Percentiles rank a stretch among this genome's conserved stretches.
phyloP scores from a whole-genome alignment of 2,797 vertebrate genomes.

The Myoxocephalus aenaeus region DNA sequence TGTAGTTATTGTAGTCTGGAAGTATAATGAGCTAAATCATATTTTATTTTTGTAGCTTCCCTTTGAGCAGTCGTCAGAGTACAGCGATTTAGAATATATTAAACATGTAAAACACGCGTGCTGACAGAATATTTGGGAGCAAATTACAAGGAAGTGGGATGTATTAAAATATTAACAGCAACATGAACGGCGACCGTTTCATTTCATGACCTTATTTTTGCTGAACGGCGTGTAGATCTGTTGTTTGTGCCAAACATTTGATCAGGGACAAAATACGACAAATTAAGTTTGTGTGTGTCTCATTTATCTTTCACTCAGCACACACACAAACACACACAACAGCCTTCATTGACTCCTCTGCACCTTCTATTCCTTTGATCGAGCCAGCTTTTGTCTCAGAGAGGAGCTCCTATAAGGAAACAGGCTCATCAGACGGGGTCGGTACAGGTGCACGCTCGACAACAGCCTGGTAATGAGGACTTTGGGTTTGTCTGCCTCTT shows the following conservation, averaged over 20 bases:
- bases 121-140: background rate
- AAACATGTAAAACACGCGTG: conserved; percentile 3
- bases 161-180: conserved; percentile 8
- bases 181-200: conserved; percentile 11
- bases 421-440: conserved; percentile 14
- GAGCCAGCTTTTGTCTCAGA: conserved; percentile 25
- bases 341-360: background rate
- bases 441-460: conserved; percentile 1
- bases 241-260: conserved; percentile 28
- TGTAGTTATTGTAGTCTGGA: background rate
- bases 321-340: background rate
- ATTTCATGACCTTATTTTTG: conserved; percentile 9
- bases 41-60: background rate
- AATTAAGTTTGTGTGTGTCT: conserved; percentile 9
- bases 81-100: background rate
- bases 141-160: conserved; percentile 6
- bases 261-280: conserved; percentile 8
- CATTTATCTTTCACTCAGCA: conserved; percentile 33
- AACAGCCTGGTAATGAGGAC: conserved; percentile 21
- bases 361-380: background rate
- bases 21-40: background rate
- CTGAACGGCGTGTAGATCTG: conserved; percentile 33
- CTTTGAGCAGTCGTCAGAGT: background rate
- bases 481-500: background rate
- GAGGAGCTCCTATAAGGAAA: conserved; percentile 23